Evolutionary conservation across 2,888 invertebrate species (phyloP), one percentile per base, ranked within the genome.

Genomic region (Agrochola circellaris): DNA sequence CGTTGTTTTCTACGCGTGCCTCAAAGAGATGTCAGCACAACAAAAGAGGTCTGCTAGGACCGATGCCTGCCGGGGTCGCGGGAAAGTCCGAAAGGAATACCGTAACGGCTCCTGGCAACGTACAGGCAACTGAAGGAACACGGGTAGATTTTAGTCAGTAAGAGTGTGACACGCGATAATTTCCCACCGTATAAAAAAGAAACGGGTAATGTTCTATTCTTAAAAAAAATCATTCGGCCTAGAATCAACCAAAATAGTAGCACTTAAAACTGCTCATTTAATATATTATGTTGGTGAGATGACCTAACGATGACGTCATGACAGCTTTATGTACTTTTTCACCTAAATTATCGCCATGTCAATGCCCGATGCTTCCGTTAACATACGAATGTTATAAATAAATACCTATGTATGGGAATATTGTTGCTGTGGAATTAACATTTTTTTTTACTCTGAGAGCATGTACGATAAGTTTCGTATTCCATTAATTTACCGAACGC

Each of bases 291-390:
- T 75, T 26, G 26, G 26, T 26, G 11, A 74, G 17, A 60, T 66
- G 65, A 68, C 34, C 26, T 62, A 54, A 15, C 26, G 0, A 15
- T 78, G 79, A 77, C 64, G 64, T 51, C 64, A 79, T 1, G 0
- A 2, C 8, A 2, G 67, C 17, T 79, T 58, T 71, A 71, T 58
- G 61, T 70, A 45, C 42, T 45, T 65, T 78, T 79, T 58, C 71
- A 58, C 51, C 58, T 15, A 78, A 78, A 78, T 78, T 51, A 78
- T 78, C 79, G 38, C 0, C 11, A 48, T 51, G 77, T 58, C 71
- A 79, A 65, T 78, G 78, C 1, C 64, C 79, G 30, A n/a, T 6
- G 64, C 13, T 78, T 71, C 78, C 78, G 71, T 58, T 65, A 54
- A 71, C 17, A 70, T 42, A 64, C 3, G 6, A 64, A 42, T 20